These are phyloP conservation scores for Heteractis magnifica DNA, from an alignment of 92 coral and sea anemone genomes.

Conservation along the genomic window DNA sequence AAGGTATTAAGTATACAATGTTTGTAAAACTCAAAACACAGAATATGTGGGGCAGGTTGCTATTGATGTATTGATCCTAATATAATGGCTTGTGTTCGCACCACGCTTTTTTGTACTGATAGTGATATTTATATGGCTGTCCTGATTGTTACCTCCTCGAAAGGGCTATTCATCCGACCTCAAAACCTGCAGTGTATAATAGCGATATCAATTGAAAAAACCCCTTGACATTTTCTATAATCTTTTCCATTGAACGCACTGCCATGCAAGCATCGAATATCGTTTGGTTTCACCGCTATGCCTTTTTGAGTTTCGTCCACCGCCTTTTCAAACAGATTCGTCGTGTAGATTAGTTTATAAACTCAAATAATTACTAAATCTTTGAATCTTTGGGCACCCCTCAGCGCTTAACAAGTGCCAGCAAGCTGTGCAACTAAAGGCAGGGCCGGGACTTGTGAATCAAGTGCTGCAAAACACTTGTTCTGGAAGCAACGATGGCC, in stretches of 20 bases:
- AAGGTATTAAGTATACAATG: neutral
- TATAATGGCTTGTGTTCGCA: neutral
- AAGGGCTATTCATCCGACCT: constrained; percentile 1
- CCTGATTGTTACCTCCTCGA: neutral
- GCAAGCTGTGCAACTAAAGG: neutral
- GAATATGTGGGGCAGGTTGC: neutral
- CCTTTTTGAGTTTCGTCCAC: neutral
- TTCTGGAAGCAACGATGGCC: neutral
- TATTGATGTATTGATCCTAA: constrained; percentile 13
- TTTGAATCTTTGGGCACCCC: neutral
- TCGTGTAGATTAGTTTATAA: neutral
- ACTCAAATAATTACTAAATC: neutral
- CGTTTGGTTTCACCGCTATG: neutral
- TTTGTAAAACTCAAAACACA: neutral
- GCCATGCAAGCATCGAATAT: neutral
- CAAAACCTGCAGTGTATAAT: constrained; percentile 4
- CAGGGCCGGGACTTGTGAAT: neutral
- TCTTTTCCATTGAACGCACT: neutral
- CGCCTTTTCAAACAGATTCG: neutral
- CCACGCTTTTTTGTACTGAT: neutral
- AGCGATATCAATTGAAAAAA: constrained; percentile 35
- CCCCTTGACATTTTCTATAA: neutral
- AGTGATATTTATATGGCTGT: neutral
- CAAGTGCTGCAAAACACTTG: neutral
- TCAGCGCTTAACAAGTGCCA: neutral